Evolutionary conservation across 1,140 invertebrate genomes (phyloP).

Genomic region (Tribolium madens): DNA sequence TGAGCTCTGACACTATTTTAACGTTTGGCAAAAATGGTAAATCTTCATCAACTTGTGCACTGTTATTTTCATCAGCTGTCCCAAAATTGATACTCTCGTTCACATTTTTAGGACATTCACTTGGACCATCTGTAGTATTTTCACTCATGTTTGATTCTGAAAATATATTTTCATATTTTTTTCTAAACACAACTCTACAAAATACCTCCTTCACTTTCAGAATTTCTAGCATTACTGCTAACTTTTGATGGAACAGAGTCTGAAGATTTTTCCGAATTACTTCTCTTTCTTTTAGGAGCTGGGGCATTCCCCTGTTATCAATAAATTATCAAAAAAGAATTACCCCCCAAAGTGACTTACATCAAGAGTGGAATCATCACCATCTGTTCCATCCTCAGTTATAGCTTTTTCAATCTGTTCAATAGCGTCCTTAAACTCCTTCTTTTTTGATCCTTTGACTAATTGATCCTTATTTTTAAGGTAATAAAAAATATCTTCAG

Average conservation of each 20-base stretch:
- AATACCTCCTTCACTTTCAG: conserved; percentile 24
- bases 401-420: conserved; percentile 63
- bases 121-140: conserved; percentile 14
- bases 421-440: conserved; percentile 72
- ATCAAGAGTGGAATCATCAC: conserved; percentile 40
- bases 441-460: conserved; percentile 70
- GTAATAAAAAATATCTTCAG: conserved; percentile 65
- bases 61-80: neutral
- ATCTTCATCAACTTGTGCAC: conserved; percentile 27
- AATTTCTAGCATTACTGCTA: neutral
- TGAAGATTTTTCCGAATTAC: conserved; percentile 36
- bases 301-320: neutral
- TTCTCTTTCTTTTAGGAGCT: conserved; percentile 40
- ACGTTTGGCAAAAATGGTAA: conserved; percentile 1
- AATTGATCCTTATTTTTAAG: conserved; percentile 72
- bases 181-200: neutral
- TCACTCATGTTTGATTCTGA: conserved; percentile 39
- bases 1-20: conserved; percentile 52
- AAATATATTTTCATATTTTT: neutral
- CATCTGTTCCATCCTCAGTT: conserved; percentile 57
- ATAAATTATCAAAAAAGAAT: neutral
- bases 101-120: conserved; percentile 25
- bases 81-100: neutral
- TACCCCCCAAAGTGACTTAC: neutral
- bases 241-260: neutral